A percentile compares a stretch with the other conserved stretches of the same genome.
Conservation (phyloP, 2,888 invertebrate species). For the Chloromyia formosa region DNA sequence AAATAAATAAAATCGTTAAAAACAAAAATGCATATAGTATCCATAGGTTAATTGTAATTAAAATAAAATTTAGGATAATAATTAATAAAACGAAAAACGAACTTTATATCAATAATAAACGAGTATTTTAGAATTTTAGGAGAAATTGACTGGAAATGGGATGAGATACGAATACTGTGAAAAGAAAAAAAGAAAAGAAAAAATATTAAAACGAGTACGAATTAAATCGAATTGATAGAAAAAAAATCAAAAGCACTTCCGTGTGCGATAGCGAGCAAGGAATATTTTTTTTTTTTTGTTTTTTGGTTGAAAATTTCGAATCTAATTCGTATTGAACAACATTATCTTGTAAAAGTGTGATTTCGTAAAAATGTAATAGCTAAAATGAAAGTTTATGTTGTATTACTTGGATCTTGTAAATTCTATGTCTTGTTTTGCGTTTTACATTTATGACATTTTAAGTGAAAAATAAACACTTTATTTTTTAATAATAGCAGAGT, state of each 20-base stretch:
- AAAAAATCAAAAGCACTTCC: neutral
- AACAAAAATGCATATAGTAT: neutral
- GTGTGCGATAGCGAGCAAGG: too few relatives aligned
- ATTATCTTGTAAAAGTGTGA: neutral
- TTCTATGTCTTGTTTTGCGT: constrained; percentile 15
- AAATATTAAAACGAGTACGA: too few relatives aligned
- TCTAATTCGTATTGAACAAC: neutral
- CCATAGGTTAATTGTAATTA: neutral
- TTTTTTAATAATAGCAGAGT: constrained; percentile 16
- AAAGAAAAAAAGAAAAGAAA: neutral
- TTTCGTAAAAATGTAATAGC: neutral
- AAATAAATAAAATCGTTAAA: neutral
- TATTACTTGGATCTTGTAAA: neutral
- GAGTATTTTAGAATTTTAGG: neutral
- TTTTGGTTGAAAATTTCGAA: neutral
- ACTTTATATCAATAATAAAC: constrained; percentile 21
- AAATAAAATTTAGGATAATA: neutral
- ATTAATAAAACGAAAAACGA: constrained; percentile 2
- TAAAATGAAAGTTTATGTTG: neutral
- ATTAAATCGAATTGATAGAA: neutral
- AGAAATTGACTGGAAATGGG: constrained; percentile 13
- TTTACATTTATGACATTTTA: constrained; percentile 11
- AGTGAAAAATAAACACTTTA: constrained; percentile 23
- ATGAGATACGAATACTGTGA: neutral
- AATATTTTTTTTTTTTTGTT: too few relatives aligned